Base-by-base conservation (phyloP, 2,113 vertebrate genomes). In the Sphyrna mokarran region DNA sequence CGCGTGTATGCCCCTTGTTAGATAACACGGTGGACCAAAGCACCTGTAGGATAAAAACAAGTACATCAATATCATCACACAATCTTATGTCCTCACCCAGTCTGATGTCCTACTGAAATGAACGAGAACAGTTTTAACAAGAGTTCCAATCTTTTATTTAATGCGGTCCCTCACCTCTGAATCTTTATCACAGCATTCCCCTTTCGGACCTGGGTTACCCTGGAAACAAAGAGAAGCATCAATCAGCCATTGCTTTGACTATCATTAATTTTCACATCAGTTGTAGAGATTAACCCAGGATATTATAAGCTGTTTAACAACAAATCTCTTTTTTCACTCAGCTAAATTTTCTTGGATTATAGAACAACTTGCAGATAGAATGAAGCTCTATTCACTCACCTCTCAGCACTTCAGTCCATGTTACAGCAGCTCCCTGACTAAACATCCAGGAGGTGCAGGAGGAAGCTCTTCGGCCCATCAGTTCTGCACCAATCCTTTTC, bases 131-230 rank as follows among this genome's bases (percentile, higher is more conserved):
- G 37, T 8, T 83, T 83, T 83, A 83, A 83, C 37, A 40, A 48
- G 37, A 40, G 80, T 43, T 83, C n/a, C 80, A 83, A 40, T 83
- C 80, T 4, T 83, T 83, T 83, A 14, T 16, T n/a, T 83, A 83
- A 83, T 83, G 10, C 37, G 40, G 40, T 40, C 7, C 48, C 97
- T 98, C 97, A 98, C 98, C 96, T 98, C 98, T 13, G 97, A 13
- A 0, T 97, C 97, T 96, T 97, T 98, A 93, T 98, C 98, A 94
- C 98, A 98, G 61, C 98, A 97, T 83, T 98, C 98, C 83, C 97
- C 98, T 97, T 98, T 99, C 96, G 96, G 97, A 1, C 98, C 98
- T 3, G 98, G 98, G 85, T 98, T 97, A 54, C 98, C 98, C 98
- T 99, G 96, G 94, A 97, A 96, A 95, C 96, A 96, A 54, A 96